These are phyloP conservation scores for Lagria hirta DNA, from an alignment of 2,888 invertebrate genomes.

Conservation along the genomic window DNA sequence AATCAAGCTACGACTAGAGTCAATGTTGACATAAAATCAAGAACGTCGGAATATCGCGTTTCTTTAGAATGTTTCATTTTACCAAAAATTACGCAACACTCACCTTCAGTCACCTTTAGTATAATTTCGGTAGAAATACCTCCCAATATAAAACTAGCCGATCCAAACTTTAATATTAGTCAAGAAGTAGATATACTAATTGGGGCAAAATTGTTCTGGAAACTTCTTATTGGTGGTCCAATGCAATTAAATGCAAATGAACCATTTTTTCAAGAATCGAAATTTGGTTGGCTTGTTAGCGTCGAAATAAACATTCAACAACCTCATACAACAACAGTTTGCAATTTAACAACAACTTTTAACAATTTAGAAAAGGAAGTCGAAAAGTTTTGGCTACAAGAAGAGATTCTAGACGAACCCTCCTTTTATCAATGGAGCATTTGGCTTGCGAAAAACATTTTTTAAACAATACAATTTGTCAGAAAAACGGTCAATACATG, in stretches of 20 bases:
- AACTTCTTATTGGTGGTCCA: slow-evolving; percentile 17
- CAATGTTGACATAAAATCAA: slow-evolving; percentile 12
- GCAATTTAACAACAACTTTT: slow-evolving; percentile 1
- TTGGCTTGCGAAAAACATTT: not conserved
- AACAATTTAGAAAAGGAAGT: slow-evolving; percentile 11
- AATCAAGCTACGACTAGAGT: slow-evolving; percentile 1
- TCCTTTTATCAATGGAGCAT: not conserved
- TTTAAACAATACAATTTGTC: slow-evolving; percentile 6
- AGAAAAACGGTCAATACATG: too few relatives aligned
- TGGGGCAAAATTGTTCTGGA: slow-evolving; percentile 21
- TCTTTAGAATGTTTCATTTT: slow-evolving; percentile 20
- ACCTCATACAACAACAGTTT: not conserved
- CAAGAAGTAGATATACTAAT: slow-evolving; percentile 20
- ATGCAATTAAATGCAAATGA: slow-evolving; percentile 15
- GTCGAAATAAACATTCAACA: slow-evolving; percentile 19
- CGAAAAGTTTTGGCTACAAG: slow-evolving; percentile 22
- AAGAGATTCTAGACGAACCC: not conserved
- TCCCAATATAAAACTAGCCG: slow-evolving; percentile 16
- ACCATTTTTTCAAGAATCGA: slow-evolving; percentile 23
- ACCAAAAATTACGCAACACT: slow-evolving; percentile 13
- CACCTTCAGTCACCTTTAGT: slow-evolving; percentile 8
- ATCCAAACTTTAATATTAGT: slow-evolving; percentile 18
- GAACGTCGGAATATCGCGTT: not conserved
- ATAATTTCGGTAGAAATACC: slow-evolving; percentile 16
- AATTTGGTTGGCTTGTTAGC: slow-evolving; percentile 28